Evolutionary conservation across 35 echinoderm and acorn worm genomes (phyloP).

Genomic region (Hemicentrotus pulcherrimus): DNA sequence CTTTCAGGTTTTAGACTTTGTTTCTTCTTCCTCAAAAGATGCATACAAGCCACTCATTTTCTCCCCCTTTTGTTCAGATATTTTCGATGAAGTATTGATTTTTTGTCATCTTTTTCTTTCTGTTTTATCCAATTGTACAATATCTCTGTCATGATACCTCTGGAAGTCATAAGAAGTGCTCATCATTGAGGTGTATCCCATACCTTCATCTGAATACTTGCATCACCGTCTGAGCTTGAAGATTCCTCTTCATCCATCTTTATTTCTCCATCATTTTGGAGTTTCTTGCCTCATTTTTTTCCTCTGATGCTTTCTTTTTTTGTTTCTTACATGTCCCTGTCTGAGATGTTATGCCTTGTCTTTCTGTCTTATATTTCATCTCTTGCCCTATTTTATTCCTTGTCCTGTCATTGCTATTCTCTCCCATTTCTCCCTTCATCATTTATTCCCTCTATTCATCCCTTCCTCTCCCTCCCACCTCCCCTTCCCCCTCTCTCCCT

Average conservation of each 20-base stretch:
- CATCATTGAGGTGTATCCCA: background rate
- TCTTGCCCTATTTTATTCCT: background rate
- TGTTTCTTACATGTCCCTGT: background rate
- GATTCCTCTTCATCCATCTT: background rate
- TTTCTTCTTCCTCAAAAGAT: too few relatives aligned
- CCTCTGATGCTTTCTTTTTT: background rate
- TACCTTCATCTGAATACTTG: background rate
- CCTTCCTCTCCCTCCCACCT: background rate
- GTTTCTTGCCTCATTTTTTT: background rate
- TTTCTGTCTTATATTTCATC: background rate
- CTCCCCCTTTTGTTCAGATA: too few relatives aligned
- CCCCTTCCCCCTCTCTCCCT: background rate
- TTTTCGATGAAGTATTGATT: too few relatives aligned
- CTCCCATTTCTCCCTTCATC: background rate
- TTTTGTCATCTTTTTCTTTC: too few relatives aligned
- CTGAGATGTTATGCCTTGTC: background rate
- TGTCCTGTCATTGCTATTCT: background rate
- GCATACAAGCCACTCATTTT: too few relatives aligned
- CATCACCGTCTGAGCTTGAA: background rate
- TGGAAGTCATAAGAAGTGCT: background rate
- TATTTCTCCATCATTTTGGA: background rate
- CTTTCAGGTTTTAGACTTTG: too few relatives aligned
- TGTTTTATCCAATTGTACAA: too few relatives aligned
- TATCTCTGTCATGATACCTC: too few relatives aligned
- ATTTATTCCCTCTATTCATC: background rate